These are phyloP conservation scores for Masticophis lateralis DNA, from an alignment of 2,797 vertebrate genomes.

Conservation along the genomic window DNA sequence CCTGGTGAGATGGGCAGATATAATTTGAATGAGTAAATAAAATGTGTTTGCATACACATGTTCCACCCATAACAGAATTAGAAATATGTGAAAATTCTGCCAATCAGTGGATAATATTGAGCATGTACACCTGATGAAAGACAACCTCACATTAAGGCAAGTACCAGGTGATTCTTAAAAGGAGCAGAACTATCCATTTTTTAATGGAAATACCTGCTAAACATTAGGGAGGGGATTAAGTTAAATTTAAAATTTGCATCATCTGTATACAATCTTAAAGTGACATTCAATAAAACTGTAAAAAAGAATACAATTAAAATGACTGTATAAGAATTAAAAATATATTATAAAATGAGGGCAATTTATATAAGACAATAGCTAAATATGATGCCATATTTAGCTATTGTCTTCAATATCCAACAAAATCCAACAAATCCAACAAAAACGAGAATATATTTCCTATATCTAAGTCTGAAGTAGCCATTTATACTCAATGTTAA, in stretches of 20 bases:
- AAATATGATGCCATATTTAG: neutral
- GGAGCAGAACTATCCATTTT: neutral
- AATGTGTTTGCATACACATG: neutral
- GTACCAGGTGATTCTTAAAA: neutral
- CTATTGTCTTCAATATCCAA: too few relatives aligned
- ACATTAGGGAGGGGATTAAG: neutral
- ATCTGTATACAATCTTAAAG: neutral
- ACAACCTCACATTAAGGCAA: neutral
- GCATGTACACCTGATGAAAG: neutral
- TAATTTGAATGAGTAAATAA: neutral
- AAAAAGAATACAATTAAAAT: neutral
- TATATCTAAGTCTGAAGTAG: neutral
- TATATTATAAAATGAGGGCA: neutral
- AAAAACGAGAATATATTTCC: neutral
- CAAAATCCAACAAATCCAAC: neutral
- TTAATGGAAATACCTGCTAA: neutral
- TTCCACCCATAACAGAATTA: neutral
- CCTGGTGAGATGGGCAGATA: neutral
- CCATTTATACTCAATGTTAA: neutral
- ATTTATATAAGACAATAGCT: neutral
- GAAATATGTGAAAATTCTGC: neutral
- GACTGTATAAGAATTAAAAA: neutral
- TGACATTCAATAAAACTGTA: neutral
- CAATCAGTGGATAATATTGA: neutral
- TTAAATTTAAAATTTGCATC: neutral